Percentiles rank a stretch among this genome's conserved stretches.
phyloP scores from a whole-genome alignment of 2,113 vertebrate genomes.

The Phrynosoma platyrhinos region DNA sequence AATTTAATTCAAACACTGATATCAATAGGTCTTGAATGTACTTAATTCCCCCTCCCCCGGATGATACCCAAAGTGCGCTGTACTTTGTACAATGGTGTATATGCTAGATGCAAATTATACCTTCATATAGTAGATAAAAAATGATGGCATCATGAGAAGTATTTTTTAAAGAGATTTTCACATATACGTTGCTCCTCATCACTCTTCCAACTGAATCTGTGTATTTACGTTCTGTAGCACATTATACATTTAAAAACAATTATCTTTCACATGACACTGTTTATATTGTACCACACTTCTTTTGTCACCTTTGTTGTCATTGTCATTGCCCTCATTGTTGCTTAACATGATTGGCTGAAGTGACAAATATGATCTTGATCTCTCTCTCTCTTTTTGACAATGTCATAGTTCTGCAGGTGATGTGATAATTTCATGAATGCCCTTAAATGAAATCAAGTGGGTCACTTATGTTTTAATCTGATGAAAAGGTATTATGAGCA shows the following conservation, averaged over 20 bases:
- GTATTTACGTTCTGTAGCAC: not conserved
- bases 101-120: not conserved
- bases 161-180: not conserved
- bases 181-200: not conserved
- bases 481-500: not conserved
- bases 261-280: not conserved
- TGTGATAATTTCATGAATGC: not conserved
- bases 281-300: not conserved
- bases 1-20: not conserved
- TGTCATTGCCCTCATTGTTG: not conserved
- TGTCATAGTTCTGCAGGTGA: not conserved
- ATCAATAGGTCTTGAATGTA: not conserved
- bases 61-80: not conserved
- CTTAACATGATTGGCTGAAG: not conserved
- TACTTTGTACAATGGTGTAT: not conserved
- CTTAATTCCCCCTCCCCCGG: not conserved
- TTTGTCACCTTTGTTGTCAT: not conserved
- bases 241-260: not conserved
- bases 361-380: not conserved
- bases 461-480: not conserved
- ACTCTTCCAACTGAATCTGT: not conserved
- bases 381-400: not conserved
- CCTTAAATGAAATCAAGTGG: not conserved
- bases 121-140: not conserved
- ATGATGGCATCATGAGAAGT: not conserved